Evolutionary conservation across 1,140 invertebrate genomes (phyloP).

Genomic region (Listronotus bonariensis): DNA sequence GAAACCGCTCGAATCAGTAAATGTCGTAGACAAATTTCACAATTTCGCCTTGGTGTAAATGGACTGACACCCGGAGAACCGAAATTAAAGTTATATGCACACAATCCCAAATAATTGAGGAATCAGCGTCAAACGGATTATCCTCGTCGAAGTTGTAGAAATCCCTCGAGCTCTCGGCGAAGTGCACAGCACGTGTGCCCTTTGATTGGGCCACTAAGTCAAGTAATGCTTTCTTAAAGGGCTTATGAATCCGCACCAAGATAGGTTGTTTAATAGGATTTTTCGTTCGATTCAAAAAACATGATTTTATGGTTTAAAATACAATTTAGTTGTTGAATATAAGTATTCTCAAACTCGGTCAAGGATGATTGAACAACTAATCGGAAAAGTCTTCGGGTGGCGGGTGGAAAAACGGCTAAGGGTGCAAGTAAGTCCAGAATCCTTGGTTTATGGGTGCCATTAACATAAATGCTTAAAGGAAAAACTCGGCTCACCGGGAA

Average conservation of each 20-base stretch:
- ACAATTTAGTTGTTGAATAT: no score
- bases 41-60: conserved; percentile 27
- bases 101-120: conserved; percentile 35
- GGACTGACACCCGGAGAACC: conserved; percentile 21
- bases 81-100: conserved; percentile 28
- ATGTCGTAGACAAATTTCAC: conserved; percentile 30
- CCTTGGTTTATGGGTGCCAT: no score
- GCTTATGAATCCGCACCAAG: conserved; percentile 10
- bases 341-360: no score
- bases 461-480: no score
- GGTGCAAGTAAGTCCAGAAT: no score
- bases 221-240: conserved; percentile 30
- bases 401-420: no score
- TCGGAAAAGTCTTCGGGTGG: no score
- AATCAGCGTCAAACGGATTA: conserved; percentile 35
- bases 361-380: no score
- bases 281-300: no score
- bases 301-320: no score
- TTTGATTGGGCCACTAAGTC: conserved; percentile 33
- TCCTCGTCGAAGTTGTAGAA: conserved; percentile 28
- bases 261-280: background rate
- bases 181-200: conserved; percentile 25
- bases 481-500: no score
- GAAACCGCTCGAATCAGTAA: conserved; percentile 23
- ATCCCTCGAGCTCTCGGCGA: conserved; percentile 25